phyloP scores from a whole-genome alignment of 2,888 invertebrate species.

The Bellardia bayeri region DNA sequence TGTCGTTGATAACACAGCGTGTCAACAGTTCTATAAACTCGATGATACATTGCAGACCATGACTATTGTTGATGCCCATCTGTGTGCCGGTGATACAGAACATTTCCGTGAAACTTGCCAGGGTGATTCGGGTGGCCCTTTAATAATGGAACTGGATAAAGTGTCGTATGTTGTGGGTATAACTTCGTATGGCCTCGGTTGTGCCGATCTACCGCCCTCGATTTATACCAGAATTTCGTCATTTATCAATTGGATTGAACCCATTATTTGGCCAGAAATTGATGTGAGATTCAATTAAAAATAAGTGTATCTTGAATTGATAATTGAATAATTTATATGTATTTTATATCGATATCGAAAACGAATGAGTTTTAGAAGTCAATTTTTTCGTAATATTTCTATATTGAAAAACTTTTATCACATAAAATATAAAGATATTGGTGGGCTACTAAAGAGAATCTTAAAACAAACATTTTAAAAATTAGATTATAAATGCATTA shows the following conservation, averaged over 20 bases:
- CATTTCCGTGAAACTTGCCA: conserved; percentile 73
- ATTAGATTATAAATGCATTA: no score
- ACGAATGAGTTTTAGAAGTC: no score
- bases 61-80: conserved; percentile 67
- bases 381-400: no score
- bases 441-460: no score
- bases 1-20: conserved; percentile 64
- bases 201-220: conserved; percentile 79
- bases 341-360: no score
- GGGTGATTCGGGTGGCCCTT: conserved; percentile 75
- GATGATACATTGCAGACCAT: conserved; percentile 46
- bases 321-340: no score
- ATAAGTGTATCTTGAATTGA: not conserved
- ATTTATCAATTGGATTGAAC: conserved; percentile 80
- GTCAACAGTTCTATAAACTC: conserved; percentile 65
- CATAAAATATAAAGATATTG: no score
- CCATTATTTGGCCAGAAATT: conserved; percentile 77
- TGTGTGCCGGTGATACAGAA: conserved; percentile 74
- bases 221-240: conserved; percentile 79
- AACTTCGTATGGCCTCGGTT: conserved; percentile 78
- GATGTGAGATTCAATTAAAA: conserved; percentile 52
- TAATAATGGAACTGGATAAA: conserved; percentile 71
- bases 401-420: no score
- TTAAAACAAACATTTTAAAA: no score
- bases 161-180: conserved; percentile 73